Base-by-base conservation (phyloP, 2,888 invertebrate genomes). In the Fabriciana adippe region DNA sequence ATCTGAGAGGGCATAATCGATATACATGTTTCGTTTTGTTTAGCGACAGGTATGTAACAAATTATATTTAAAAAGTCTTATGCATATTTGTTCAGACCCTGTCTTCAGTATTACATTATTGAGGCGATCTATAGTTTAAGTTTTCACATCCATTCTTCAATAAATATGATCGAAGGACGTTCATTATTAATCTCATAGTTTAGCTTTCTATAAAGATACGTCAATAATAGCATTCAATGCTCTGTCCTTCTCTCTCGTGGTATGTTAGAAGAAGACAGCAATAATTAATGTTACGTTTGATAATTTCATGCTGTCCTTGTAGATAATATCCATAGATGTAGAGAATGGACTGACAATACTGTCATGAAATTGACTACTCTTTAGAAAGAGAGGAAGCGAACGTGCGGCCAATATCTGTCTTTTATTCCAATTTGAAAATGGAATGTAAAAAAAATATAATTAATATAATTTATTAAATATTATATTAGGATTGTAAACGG, bases 101-200 rank as follows among this genome's bases (percentile, higher is more conserved):
- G 60, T 60, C 66, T 47, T 55, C 66, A 60, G 60, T 66, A 61
- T 61, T 55, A 60, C 11, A 48, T 47, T 51, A 35, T 35, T 35
- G 60, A 60, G 26, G 21, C 60, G 35, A 47, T 53, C 41, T 64
- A 53, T 13, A 31, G 15, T 13, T 45, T 26, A 35, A 26, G 50
- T 50, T 50, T 51, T 26, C 2, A 54, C 18, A 13, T 21, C 11
- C 2, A 41, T 41, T 41, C 35, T 11, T 11, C 35, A 41, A 6
- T 35, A 35, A 8, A 11, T 41, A 41, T 41, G 8, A 55, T 35
- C 16, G 6, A 35, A 2, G 11, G 41, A n/a, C 45, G 26, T 50
- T 35, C 11, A 21, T 45, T 45, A 56, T 26, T 65, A 59, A 59
- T 65, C 53, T 65, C 65, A 59, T 65, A 65, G 65, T 6, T n/a